Percentiles rank a stretch among this genome's conserved stretches.
phyloP scores from a whole-genome alignment of 64 coral and sea anemone genomes.

The Dendrophyllia cribrosa region DNA sequence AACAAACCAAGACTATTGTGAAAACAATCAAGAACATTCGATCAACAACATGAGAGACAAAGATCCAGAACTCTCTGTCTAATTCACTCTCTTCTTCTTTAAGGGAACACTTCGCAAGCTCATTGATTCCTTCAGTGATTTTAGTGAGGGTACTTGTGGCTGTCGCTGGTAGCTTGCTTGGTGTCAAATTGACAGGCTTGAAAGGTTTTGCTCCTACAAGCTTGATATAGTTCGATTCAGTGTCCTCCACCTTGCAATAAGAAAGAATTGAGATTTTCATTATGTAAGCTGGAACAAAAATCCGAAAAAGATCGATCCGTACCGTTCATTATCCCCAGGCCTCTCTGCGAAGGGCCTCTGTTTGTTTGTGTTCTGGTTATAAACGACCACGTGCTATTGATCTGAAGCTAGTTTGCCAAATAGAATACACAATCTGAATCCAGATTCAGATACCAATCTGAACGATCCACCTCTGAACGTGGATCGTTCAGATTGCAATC shows the following conservation, averaged over 20 bases:
- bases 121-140: conserved; percentile 58
- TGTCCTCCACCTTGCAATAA: conserved; percentile 25
- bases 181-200: not conserved
- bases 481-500: too few relatives aligned
- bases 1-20: conserved; percentile 28
- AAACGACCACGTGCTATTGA: too few relatives aligned
- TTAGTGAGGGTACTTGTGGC: not conserved
- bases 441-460: too few relatives aligned
- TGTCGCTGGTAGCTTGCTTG: conserved; percentile 1
- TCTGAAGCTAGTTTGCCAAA: too few relatives aligned
- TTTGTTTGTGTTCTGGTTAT: too few relatives aligned
- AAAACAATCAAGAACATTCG: conserved; percentile 62
- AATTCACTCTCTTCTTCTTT: conserved; percentile 2
- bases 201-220: conserved; percentile 51
- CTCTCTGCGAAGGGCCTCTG: too few relatives aligned
- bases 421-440: too few relatives aligned
- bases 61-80: conserved; percentile 67
- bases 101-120: conserved; percentile 2
- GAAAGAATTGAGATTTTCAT: not conserved
- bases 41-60: conserved; percentile 40
- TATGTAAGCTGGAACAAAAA: too few relatives aligned
- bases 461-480: too few relatives aligned
- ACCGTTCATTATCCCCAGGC: too few relatives aligned
- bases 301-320: too few relatives aligned
- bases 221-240: conserved; percentile 5